Percentiles rank a stretch among this genome's conserved stretches.
phyloP scores from a whole-genome alignment of 2,113 vertebrate genomes.

The Cynopterus brachyotis region DNA sequence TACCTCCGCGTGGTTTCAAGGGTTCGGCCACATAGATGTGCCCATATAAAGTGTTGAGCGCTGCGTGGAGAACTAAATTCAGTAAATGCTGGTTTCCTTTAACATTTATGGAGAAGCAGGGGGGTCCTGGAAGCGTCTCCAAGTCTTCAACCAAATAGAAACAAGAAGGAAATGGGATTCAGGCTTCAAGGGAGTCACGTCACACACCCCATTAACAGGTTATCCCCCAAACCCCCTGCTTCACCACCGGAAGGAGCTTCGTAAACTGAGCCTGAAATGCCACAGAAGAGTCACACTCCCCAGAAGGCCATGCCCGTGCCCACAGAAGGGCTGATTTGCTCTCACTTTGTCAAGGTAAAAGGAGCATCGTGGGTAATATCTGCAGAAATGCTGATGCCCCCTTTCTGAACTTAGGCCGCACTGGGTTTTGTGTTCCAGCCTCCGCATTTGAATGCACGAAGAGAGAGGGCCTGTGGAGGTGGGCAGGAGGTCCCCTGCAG shows the following conservation, averaged over 20 bases:
- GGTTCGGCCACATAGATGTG: not conserved
- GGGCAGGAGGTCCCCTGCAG: not conserved
- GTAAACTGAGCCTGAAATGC: not conserved
- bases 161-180: not conserved
- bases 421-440: not conserved
- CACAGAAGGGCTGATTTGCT: not conserved
- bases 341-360: not conserved
- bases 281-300: not conserved
- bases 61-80: not conserved
- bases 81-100: not conserved
- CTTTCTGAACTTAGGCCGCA: not conserved
- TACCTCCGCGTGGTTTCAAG: not conserved
- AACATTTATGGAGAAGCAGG: not conserved
- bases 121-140: not conserved
- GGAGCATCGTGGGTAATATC: fast-evolving
- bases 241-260: not conserved
- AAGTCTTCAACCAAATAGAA: not conserved
- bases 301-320: not conserved
- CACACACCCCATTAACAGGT: not conserved
- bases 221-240: not conserved
- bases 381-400: not conserved
- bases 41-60: not conserved
- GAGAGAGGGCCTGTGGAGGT: not conserved
- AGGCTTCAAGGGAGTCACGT: not conserved
- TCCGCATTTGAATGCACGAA: not conserved